Conservation (phyloP, 2,888 invertebrate genomes). For the Helobdella robusta region DNA sequence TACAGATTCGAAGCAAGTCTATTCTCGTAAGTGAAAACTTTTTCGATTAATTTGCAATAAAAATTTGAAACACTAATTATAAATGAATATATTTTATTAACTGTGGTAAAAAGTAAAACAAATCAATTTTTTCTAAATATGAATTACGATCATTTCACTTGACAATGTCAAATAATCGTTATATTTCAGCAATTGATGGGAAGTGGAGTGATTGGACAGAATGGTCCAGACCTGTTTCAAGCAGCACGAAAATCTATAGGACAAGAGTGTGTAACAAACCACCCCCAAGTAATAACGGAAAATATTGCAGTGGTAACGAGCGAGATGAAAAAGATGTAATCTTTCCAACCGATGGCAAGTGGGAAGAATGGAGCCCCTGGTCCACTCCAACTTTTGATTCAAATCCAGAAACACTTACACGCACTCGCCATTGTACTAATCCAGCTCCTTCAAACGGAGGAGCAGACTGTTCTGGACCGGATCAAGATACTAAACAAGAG, state of each 20-base stretch:
- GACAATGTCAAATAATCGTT: too few species aligned
- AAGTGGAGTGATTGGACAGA: conserved; percentile 11
- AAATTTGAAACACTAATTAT: too few species aligned
- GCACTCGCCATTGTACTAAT: conserved; percentile 4
- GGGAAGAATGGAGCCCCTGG: conserved; percentile 14
- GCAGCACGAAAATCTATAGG: background rate
- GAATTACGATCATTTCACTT: too few species aligned
- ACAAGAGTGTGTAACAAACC: conserved; percentile 3
- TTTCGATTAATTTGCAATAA: too few species aligned
- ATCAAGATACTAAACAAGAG: background rate
- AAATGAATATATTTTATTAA: too few species aligned
- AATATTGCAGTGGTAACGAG: conserved; percentile 4
- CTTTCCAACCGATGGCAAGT: conserved; percentile 1
- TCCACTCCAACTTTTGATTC: background rate
- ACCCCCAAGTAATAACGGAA: conserved; percentile 3
- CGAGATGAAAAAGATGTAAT: conserved; percentile 9
- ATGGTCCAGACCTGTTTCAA: background rate
- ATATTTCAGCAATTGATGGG: conserved; percentile 9
- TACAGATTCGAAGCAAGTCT: conserved; percentile 13
- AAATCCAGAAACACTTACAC: conserved; percentile 12
- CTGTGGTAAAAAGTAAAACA: too few species aligned
- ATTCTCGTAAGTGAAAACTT: conserved; percentile 23
- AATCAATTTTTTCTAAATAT: too few species aligned
- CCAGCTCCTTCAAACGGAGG: conserved; percentile 17
- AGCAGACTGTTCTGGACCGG: background rate